Evolutionary conservation across 1,140 invertebrate genomes (phyloP), one percentile per base, ranked within the genome.

Genomic region (Phymastichus coffea): DNA sequence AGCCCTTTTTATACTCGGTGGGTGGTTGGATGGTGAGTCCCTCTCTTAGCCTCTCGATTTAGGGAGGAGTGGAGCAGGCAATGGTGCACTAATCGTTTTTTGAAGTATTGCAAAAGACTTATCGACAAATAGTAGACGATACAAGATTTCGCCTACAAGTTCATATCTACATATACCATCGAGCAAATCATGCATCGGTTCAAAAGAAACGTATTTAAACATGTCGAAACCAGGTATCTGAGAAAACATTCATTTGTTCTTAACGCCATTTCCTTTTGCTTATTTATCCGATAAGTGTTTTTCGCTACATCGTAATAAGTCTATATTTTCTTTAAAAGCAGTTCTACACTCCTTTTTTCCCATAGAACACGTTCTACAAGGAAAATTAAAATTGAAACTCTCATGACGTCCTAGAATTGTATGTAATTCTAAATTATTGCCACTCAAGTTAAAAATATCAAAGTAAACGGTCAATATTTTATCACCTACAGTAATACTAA

Each of bases 101-200:
- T n/a, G n/a, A n/a, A n/a, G n/a, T n/a, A n/a, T n/a, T n/a, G 59
- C 19, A 35, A 67, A 57, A 25, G 23, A 56, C 25, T 64, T 63
- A 20, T 67, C 57, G 3, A 48, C n/a, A 35, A 28, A 25, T 44
- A 69, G 61, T 1, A 69, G 19, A 37, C 56, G 20, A 6, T 56
- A 52, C 19, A 69, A 35, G 26, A 67, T 62, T 30, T 57, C n/a
- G n/a, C n/a, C 47, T 14, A 54, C 47, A 26, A 67, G 28, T 14
- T 61, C 63, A 43, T 67, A 67, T n/a, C 63, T 60, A 14, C 47
- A 41, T 10, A 69, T 53, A 0, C 68, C 68, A 48, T 69, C 68
- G 6, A 38, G 53, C 10, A 69, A 33, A 53, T 67, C 67, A 55
- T 69, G 68, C 63, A 66, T 66, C 1, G 59, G 30, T 38, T 67